These are phyloP conservation scores for Erebia ligea DNA, from an alignment of 2,888 invertebrate species.

Conservation along the genomic window DNA sequence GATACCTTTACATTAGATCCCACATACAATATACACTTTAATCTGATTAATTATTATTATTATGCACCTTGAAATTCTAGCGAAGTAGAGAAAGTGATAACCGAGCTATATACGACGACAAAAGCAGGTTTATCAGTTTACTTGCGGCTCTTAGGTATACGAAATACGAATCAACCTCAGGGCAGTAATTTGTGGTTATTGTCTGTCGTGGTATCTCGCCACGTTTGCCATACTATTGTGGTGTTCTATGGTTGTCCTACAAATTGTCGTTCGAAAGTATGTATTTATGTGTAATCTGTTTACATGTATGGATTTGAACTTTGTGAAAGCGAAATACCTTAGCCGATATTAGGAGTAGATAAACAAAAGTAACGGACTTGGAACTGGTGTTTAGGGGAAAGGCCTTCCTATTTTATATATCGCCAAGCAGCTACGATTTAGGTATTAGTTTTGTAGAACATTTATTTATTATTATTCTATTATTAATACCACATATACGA, in stretches of 20 bases:
- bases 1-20: too few relatives aligned
- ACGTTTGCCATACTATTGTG: slow-evolving; percentile 55
- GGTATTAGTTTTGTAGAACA: too few relatives aligned
- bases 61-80: slow-evolving; percentile 23
- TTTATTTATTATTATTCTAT: too few relatives aligned
- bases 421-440: background rate
- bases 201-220: slow-evolving; percentile 59
- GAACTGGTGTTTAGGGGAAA: slow-evolving; percentile 16
- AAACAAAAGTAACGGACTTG: slow-evolving; percentile 27
- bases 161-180: slow-evolving; percentile 43
- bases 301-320: slow-evolving; percentile 33
- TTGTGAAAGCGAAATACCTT: slow-evolving; percentile 33
- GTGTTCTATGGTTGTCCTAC: slow-evolving; percentile 46
- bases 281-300: slow-evolving; percentile 34
- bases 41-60: background rate
- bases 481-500: too few relatives aligned
- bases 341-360: slow-evolving; percentile 27
- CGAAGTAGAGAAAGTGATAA: slow-evolving; percentile 56
- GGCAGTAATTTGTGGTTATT: slow-evolving; percentile 66
- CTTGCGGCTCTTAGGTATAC: slow-evolving; percentile 28
- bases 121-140: slow-evolving; percentile 54
- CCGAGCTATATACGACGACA: slow-evolving; percentile 54
- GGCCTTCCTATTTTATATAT: background rate
- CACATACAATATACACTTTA: too few relatives aligned
- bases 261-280: slow-evolving; percentile 42